Conservation (phyloP, 2,113 vertebrate species). For the Piaya cayana region DNA sequence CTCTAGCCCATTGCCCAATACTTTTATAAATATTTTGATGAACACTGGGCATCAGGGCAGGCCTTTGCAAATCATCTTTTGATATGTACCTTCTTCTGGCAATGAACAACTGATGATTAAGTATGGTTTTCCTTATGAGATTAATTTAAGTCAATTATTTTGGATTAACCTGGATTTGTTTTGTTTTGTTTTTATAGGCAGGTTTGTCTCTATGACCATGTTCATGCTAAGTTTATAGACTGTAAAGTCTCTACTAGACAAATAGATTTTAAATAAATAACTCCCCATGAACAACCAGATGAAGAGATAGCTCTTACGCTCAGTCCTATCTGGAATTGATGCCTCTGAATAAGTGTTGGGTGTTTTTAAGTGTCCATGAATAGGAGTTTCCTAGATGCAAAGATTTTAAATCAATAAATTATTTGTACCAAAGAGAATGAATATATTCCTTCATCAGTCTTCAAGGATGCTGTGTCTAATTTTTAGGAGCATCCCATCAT, state of each 20-base stretch:
- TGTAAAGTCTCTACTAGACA: background rate
- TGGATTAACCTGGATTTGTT: background rate
- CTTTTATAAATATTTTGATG: background rate
- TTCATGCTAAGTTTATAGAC: background rate
- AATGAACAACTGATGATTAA: background rate
- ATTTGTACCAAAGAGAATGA: background rate
- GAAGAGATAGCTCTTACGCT: background rate
- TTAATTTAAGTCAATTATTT: background rate
- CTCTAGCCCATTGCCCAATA: background rate
- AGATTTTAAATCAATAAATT: background rate
- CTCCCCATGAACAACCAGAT: background rate
- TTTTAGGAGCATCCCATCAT: background rate
- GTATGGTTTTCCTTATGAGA: background rate
- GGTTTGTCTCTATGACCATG: background rate
- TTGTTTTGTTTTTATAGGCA: background rate
- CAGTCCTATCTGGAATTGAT: background rate
- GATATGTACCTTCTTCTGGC: background rate
- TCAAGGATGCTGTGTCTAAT: background rate
- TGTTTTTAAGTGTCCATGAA: background rate
- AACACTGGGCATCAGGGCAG: background rate
- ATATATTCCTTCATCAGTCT: background rate
- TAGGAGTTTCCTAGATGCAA: background rate
- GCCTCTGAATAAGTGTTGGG: background rate
- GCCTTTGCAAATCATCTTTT: background rate
- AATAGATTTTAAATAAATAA: background rate